Percentiles rank a stretch among this genome's conserved stretches.
phyloP scores from a whole-genome alignment of 2,113 vertebrate species.

The Apistogramma diplotaenia region DNA sequence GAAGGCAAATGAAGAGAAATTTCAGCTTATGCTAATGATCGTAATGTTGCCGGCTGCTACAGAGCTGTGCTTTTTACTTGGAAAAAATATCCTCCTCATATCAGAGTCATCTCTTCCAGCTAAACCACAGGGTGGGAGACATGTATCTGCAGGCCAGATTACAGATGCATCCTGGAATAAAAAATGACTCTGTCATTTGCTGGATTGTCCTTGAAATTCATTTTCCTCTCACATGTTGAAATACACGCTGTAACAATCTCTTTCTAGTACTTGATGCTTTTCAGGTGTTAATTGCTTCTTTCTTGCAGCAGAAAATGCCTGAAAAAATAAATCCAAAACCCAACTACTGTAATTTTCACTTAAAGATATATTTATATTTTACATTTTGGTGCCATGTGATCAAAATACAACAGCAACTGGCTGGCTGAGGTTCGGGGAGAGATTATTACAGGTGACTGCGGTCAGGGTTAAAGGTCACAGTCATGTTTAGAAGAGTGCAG shows the following conservation, averaged over 20 bases:
- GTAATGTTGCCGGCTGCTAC: slow-evolving; percentile 19
- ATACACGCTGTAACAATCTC: not conserved
- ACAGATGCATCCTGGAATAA: not conserved
- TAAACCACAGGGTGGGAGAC: slow-evolving; percentile 12
- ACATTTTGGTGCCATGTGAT: not conserved
- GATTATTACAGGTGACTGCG: not conserved
- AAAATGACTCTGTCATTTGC: not conserved
- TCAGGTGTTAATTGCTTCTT: not conserved
- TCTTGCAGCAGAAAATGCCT: not conserved
- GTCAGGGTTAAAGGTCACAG: not conserved
- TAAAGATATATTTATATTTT: not conserved
- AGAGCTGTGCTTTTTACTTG: slow-evolving; percentile 16
- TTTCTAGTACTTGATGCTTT: not conserved
- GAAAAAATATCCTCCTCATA: slow-evolving; percentile 11
- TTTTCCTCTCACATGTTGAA: not conserved
- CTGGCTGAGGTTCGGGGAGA: not conserved
- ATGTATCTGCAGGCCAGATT: not conserved
- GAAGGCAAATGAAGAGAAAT: slow-evolving; percentile 34
- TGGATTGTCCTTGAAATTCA: not conserved
- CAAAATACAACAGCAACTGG: not conserved
- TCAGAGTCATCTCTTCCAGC: not conserved
- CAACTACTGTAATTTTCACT: not conserved
- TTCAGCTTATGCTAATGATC: slow-evolving; percentile 51
- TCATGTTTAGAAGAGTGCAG: not conserved
- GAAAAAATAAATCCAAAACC: too few species aligned